Evolutionary conservation across 2,113 vertebrate species (phyloP), one percentile per base, ranked within the genome.

Genomic region (Hippocampus abdominalis): DNA sequence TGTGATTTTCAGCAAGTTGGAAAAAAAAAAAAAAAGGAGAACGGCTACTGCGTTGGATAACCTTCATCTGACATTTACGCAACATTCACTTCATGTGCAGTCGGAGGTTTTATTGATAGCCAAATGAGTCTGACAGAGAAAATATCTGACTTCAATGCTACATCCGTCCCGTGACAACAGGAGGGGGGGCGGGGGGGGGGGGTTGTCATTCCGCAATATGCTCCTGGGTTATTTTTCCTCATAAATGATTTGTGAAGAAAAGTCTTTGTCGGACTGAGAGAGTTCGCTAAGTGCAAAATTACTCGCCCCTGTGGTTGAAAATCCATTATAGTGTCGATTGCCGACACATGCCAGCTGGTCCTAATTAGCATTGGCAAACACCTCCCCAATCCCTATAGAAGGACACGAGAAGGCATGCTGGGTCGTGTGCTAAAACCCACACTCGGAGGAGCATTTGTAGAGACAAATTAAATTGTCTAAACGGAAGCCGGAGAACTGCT

Each of bases 21-120:
- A 27, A 29, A 2, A 36, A 36, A 32, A 32, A 32, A 29, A 29
- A 4, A 29, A 59, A 25, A 59, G 27, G 56, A 29, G 27, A 15
- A 13, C 13, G 25, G 57, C 51, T 68, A 71, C 73, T 78, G 69
- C 60, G 72, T 53, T 23, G n/a, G 75, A 63, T 70, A 72, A 71
- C 73, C 67, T 80, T 70, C 66, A 69, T 11, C 15, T 49, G 57
- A 44, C 49, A 15, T 56, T 75, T 73, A 53, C 27, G 54, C 54
- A 74, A 56, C 15, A 39, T 32, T 39, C 13, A 7, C n/a, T 27
- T 68, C 65, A 70, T 60, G 69, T 57, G 36, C 16, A 79, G 75
- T 72, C 51, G 62, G 21, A 56, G 59, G 0, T 18, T 63, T 18
- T 18, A n/a, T n/a, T 53, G 9, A 11, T 9, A 53, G n/a, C 51